These are phyloP conservation scores for Apamea epomidion DNA, from an alignment of 2,888 invertebrate species.

Conservation along the genomic window DNA sequence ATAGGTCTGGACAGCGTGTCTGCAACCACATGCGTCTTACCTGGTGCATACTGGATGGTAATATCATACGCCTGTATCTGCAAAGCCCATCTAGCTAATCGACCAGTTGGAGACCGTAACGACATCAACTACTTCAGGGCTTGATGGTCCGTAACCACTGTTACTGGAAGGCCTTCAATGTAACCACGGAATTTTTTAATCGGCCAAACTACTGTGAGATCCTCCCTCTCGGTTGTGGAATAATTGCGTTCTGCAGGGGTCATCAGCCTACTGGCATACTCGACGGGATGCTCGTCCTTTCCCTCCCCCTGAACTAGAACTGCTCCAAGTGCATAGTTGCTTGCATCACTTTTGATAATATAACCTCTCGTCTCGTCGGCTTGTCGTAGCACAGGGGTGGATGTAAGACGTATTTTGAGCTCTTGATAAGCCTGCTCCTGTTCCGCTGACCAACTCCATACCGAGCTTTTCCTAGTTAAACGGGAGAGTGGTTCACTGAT, in stretches of 20 bases:
- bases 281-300: no score
- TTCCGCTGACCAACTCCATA: constrained; percentile 13
- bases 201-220: no score
- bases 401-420: constrained; percentile 2
- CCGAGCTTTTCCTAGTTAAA: constrained; percentile 5
- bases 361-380: background rate
- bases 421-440: constrained; percentile 10
- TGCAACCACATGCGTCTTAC: constrained; percentile 3
- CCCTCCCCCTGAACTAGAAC: no score
- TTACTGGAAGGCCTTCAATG: constrained; percentile 30
- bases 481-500: constrained; percentile 55
- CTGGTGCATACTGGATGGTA: background rate
- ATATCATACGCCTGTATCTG: constrained; percentile 49
- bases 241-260: no score
- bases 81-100: constrained; percentile 30
- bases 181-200: constrained; percentile 16
- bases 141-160: constrained; percentile 30
- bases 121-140: constrained; percentile 25
- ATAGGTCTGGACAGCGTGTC: background rate
- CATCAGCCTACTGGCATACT: no score
- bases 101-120: constrained; percentile 16
- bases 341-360: no score
- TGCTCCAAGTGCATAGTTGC: no score
- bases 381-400: constrained; percentile 4
- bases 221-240: no score